Evolutionary conservation across 2,113 vertebrate species (phyloP), one percentile per base, ranked within the genome.

Genomic region (Corynorhinus townsendii): DNA sequence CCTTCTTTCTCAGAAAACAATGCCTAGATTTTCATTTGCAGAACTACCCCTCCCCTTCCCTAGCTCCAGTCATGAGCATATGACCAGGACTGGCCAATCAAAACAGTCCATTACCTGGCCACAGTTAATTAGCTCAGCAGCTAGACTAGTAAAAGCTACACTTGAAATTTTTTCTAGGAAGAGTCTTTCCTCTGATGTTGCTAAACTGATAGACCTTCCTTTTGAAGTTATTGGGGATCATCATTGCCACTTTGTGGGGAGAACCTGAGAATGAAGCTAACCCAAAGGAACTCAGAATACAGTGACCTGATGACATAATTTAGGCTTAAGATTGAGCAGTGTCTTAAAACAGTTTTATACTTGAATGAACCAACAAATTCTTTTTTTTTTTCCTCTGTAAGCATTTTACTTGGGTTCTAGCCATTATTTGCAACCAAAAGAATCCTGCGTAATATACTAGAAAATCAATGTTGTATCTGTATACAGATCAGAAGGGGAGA

Each of bases 391-490:
- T 10, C 38, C 1, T 35, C 26, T 26, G 40, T 66, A 81, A 82
- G 40, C 49, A 90, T 4, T 91, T 85, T 30, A 56, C 17, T 73
- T 84, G 66, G n/a, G n/a, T 81, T 79, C 11, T 24, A 81, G 40
- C 7, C 5, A 77, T 87, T 92, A 80, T 54, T 54, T 84, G 15
- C 59, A 95, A 87, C 28, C n/a, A 92, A 95, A 96, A 85, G 19
- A 75, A 90, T 76, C 16, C 24, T 62, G 11, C 64, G 15, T 80
- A 86, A 75, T 28, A 84, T 11, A 49, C 6, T 76, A 54, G 30
- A 90, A 94, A 93, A 93, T 94, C 90, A 84, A 62, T 56, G 79
- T 80, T 69, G 17, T 56, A 56, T 49, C 76, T 66, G 40, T 30
- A 84, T 68, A 77, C 11, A 68, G 33, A 80, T 80, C 71, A 83